Evolutionary conservation across 2,888 invertebrate species (phyloP).

Genomic region (Monoplex corrugatus): DNA sequence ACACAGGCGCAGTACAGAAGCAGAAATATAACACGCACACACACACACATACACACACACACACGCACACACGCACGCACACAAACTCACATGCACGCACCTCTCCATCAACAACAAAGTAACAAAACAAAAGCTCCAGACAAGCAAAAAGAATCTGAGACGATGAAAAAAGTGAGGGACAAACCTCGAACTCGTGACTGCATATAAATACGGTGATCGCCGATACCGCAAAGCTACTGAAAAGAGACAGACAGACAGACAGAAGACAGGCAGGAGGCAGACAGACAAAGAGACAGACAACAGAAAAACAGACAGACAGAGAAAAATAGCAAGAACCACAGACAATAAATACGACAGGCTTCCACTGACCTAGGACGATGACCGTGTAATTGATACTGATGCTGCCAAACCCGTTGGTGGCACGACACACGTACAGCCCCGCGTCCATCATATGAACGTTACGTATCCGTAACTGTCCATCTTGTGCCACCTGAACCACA

Average conservation of each 20-base stretch:
- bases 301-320: too few species aligned
- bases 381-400: constrained; percentile 76
- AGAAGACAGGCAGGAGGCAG: not conserved
- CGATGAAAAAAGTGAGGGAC: too few species aligned
- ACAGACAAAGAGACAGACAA: not conserved
- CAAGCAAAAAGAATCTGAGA: too few species aligned
- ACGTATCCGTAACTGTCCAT: constrained; percentile 72
- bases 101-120: not conserved
- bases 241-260: not conserved
- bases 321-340: too few species aligned
- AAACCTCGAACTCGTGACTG: too few species aligned
- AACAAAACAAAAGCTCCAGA: too few species aligned
- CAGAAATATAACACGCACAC: not conserved
- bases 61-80: not conserved
- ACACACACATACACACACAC: not conserved
- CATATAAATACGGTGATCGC: too few species aligned
- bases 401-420: constrained; percentile 80
- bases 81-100: not conserved
- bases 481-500: constrained; percentile 58
- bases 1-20: too few species aligned
- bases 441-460: constrained; percentile 76
- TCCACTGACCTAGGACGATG: constrained; percentile 77
- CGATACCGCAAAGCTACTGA: too few species aligned
- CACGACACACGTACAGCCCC: constrained; percentile 78
- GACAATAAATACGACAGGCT: too few species aligned